Percentiles rank a stretch among this genome's conserved stretches.
Evolutionary conservation across 2,113 vertebrate genomes (phyloP).

Genomic region (Maccullochella peelii): DNA sequence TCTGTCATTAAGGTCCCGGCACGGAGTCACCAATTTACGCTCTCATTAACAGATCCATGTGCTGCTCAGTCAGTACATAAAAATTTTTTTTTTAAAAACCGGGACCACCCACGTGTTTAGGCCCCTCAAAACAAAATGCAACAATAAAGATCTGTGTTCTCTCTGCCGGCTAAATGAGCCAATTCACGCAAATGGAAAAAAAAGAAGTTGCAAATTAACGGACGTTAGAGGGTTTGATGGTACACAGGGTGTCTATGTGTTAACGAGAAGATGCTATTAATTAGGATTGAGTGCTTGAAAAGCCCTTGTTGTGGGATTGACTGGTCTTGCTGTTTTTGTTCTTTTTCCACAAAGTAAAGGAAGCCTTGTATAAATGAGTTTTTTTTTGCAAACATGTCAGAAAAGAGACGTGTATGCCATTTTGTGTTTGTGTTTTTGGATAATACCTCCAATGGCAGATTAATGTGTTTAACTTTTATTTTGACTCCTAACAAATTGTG

Average conservation of each 20-base stretch:
- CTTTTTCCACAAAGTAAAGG: constrained; percentile 35
- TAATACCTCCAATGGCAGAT: too few species aligned
- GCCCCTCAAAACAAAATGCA: constrained; percentile 61
- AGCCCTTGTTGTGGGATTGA: constrained; percentile 45
- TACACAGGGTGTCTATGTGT: constrained; percentile 64
- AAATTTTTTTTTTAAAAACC: not conserved
- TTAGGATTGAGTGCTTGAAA: constrained; percentile 45
- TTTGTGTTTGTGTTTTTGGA: too few species aligned
- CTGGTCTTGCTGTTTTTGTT: constrained; percentile 31
- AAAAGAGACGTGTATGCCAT: not conserved
- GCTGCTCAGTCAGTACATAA: constrained; percentile 40
- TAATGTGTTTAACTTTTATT: not conserved
- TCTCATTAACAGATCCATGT: constrained; percentile 67
- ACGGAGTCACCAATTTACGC: constrained; percentile 62
- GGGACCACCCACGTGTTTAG: constrained; percentile 71
- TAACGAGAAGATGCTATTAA: constrained; percentile 67
- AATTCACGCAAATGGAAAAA: constrained; percentile 41
- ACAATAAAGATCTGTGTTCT: constrained; percentile 63
- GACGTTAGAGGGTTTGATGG: constrained; percentile 49
- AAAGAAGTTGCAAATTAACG: constrained; percentile 57
- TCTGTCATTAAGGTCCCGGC: constrained; percentile 58
- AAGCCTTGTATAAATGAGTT: constrained; percentile 35
- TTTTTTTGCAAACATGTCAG: constrained; percentile 13
- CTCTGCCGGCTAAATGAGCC: constrained; percentile 55
- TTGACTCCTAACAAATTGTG: not conserved